phyloP scores from a whole-genome alignment of 2,113 vertebrate species.

The Oncorhynchus clarkii region DNA sequence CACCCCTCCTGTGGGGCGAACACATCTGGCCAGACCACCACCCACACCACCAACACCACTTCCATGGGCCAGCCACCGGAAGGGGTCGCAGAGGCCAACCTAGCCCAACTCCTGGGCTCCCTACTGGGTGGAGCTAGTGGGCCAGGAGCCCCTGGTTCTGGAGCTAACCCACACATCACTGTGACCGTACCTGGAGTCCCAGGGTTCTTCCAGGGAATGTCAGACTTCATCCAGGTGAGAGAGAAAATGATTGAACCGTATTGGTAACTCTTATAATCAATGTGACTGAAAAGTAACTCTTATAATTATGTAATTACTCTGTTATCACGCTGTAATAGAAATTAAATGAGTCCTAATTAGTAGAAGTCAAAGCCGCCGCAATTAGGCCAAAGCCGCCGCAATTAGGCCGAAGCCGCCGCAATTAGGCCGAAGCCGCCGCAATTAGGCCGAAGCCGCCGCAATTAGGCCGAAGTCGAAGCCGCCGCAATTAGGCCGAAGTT shows the following conservation, averaged over 20 bases:
- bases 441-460: too few species aligned
- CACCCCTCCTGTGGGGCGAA: conserved; percentile 59
- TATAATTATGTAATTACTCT: neutral
- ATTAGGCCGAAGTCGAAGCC: too few species aligned
- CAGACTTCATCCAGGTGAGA: conserved; percentile 77
- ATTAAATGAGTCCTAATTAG: too few species aligned
- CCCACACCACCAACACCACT: conserved; percentile 71
- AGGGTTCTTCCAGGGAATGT: conserved; percentile 79
- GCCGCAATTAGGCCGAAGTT: too few species aligned
- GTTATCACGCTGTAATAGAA: neutral
- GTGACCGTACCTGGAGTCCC: conserved; percentile 80
- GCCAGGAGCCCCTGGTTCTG: conserved; percentile 48
- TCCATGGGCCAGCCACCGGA: conserved; percentile 60
- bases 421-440: too few species aligned
- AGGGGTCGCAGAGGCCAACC: conserved; percentile 39
- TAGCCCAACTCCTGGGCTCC: conserved; percentile 77
- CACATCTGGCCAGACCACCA: conserved; percentile 63
- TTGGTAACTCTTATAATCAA: neutral
- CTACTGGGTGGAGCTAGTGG: conserved; percentile 73
- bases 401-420: too few species aligned
- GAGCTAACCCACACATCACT: conserved; percentile 76
- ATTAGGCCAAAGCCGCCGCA: too few species aligned
- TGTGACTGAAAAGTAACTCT: neutral
- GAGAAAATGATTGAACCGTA: neutral
- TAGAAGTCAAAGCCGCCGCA: too few species aligned